phyloP scores from a whole-genome alignment of 2,797 vertebrate species.

The Sardinella longiceps region DNA sequence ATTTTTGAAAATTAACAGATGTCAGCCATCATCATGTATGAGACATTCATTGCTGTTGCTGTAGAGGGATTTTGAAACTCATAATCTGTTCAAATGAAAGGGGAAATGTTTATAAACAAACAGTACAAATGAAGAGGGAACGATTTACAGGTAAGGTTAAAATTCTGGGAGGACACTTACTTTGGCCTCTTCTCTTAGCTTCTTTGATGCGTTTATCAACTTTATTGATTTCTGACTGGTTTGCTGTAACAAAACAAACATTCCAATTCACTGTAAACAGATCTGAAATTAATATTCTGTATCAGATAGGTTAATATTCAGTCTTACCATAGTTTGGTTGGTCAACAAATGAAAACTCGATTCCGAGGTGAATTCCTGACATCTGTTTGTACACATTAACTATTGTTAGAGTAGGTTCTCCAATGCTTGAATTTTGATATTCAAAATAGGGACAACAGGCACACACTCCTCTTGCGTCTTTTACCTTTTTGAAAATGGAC shows the following conservation, averaged over 20 bases:
- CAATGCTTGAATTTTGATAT: not conserved
- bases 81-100: constrained; percentile 53
- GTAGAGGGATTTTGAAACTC: constrained; percentile 72
- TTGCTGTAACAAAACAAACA: constrained; percentile 50
- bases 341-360: not conserved
- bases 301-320: not conserved
- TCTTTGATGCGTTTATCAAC: not conserved
- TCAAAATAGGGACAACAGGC: not conserved
- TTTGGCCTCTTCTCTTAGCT: constrained; percentile 47
- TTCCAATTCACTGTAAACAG: not conserved
- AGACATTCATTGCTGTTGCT: constrained; percentile 50
- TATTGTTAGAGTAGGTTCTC: not conserved
- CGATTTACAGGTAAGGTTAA: not conserved
- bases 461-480: not conserved
- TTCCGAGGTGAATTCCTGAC: not conserved
- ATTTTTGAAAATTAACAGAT: not conserved
- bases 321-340: constrained; percentile 50
- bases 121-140: not conserved
- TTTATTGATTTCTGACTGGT: constrained; percentile 49
- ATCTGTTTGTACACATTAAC: not conserved
- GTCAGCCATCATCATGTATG: not conserved
- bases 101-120: not conserved
- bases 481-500: not conserved
- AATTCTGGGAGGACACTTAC: constrained; percentile 45
- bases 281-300: not conserved